Base-by-base conservation (phyloP, 2,797 vertebrate species). In the Eremophila alpestris region DNA sequence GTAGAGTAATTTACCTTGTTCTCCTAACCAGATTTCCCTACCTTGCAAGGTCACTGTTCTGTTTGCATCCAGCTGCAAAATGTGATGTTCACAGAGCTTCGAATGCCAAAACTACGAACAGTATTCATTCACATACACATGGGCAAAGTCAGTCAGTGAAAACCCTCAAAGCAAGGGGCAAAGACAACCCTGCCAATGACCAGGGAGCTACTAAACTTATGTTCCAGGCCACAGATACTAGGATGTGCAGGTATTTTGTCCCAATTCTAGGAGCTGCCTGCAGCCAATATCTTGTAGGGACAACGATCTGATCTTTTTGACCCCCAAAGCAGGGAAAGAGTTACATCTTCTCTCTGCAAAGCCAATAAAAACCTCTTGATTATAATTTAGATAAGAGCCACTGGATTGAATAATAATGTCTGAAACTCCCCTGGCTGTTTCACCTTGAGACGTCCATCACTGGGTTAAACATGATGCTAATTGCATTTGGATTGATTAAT, bases 391-490 rank as follows among this genome's bases (percentile, higher is more conserved):
- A 97, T 98, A 98, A 98, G 97, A 98, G 97, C 98, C 97, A 97
- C 96, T 97, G 98, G 97, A 98, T 97, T 98, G 98, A 99, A 99
- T 98, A 98, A 98, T 98, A 99, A 99, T 98, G 98, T 98, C 96
- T 98, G 97, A 97, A 98, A 97, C 97, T 98, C 98, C 97, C 97
- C 97, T 98, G 96, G 97, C 97, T 98, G 98, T 98, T 98, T 99
- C 99, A 99, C 99, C 99, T 99, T 99, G 98, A 99, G 98, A 98
- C 98, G 98, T 99, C 98, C 98, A 98, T 99, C 99, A 99, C 98
- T 98, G 98, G 98, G 98, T 99, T 99, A 99, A 99, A 99, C 98
- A 99, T 99, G 98, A 99, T 98, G 98, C 98, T 99, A 99, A 99
- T 98, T 99, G 99, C 98, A 99, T 99, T 98, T 98, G 98, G 98